Percentiles rank a stretch among this genome's conserved stretches.
Conservation (phyloP, 2,113 vertebrate genomes). For the Indicator maculatus region DNA sequence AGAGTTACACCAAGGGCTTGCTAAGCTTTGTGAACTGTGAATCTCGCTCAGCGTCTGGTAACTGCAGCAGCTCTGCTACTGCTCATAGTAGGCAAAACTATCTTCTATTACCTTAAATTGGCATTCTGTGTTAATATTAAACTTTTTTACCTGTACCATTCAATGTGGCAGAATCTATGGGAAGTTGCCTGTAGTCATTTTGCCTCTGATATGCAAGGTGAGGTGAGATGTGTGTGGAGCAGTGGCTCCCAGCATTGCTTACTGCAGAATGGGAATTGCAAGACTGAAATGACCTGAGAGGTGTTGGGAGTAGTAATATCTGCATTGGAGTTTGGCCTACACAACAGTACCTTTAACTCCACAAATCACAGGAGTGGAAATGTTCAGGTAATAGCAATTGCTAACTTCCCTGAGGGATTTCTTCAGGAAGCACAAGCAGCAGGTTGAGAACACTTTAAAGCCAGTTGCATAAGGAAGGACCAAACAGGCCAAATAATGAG, state of each 20-base stretch:
- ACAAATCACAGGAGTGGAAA: background rate
- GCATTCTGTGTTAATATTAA: background rate
- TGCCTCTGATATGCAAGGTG: background rate
- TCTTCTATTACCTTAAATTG: background rate
- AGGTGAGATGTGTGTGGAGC: accelerated
- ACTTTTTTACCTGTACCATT: background rate
- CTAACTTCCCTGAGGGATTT: background rate
- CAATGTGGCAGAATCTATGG: background rate
- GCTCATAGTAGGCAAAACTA: background rate
- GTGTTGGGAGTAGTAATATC: too few species aligned
- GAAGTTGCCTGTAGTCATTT: background rate
- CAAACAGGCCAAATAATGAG: background rate
- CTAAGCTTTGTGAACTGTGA: background rate
- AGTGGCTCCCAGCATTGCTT: accelerated
- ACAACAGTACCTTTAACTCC: background rate
- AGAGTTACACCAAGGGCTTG: background rate
- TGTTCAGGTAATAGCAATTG: background rate
- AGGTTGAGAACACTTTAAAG: background rate
- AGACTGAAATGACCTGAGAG: background rate
- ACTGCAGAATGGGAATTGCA: accelerated
- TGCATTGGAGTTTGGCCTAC: background rate
- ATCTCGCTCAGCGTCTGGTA: background rate
- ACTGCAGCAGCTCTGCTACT: background rate
- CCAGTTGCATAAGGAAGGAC: accelerated
- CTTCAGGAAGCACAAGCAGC: background rate